phyloP scores from a whole-genome alignment of 2,797 vertebrate species.

The Fistularia commersonii region DNA sequence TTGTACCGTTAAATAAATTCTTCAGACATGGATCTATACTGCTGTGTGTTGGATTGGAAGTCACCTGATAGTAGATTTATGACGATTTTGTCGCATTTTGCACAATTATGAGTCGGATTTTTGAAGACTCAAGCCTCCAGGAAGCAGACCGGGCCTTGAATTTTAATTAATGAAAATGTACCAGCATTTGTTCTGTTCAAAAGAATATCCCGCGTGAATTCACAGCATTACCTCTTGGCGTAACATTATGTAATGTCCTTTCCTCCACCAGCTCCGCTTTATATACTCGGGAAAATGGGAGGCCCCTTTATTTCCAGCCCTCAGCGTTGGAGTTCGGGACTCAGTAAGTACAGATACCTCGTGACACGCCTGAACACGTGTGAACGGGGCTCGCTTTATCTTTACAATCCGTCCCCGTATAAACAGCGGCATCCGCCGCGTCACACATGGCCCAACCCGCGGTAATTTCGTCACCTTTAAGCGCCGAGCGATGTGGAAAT shows the following conservation, averaged over 20 bases:
- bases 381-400: neutral
- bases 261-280: constrained; percentile 80
- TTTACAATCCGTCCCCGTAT: neutral
- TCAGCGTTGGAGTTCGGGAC: constrained; percentile 89
- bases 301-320: constrained; percentile 88
- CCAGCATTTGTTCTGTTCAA: too few species aligned
- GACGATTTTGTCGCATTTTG: too few species aligned
- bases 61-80: too few species aligned
- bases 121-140: too few species aligned
- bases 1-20: too few species aligned
- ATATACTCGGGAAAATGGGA: constrained; percentile 81
- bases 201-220: neutral
- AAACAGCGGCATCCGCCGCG: too few species aligned
- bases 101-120: too few species aligned
- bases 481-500: constrained; percentile 25
- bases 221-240: neutral
- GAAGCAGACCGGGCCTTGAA: too few species aligned
- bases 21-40: too few species aligned
- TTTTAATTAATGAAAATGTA: too few species aligned
- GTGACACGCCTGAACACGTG: constrained; percentile 8
- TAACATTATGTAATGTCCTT: constrained; percentile 5
- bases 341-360: constrained; percentile 80
- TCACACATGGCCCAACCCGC: neutral
- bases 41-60: too few species aligned
- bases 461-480: constrained; percentile 4